Evolutionary conservation across 2,888 invertebrate genomes (phyloP).

Genomic region (Trichogramma evanescens): DNA sequence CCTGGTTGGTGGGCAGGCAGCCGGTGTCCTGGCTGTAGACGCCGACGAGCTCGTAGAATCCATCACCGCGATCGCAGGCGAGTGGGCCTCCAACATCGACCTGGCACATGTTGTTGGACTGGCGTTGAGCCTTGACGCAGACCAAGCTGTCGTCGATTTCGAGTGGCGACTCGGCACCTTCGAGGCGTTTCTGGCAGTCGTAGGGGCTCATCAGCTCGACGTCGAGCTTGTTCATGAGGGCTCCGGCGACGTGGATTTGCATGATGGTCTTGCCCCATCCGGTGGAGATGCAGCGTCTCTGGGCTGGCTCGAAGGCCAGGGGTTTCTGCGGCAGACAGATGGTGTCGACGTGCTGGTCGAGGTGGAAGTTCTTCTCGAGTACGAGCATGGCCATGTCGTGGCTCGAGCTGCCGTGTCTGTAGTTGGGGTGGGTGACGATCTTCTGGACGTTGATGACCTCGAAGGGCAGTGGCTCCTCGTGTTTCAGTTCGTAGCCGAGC

Average conservation of each 20-base stretch:
- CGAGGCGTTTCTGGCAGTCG: constrained; percentile 57
- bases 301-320: constrained; percentile 33
- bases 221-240: constrained; percentile 67
- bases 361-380: constrained; percentile 52
- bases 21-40: constrained; percentile 73
- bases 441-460: constrained; percentile 67
- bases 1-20: constrained; percentile 48
- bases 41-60: constrained; percentile 64
- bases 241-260: constrained; percentile 68
- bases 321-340: constrained; percentile 59
- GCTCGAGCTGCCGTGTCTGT: constrained; percentile 54
- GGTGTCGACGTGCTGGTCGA: constrained; percentile 66
- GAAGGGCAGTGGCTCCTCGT: constrained; percentile 70
- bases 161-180: constrained; percentile 54
- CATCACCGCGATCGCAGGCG: constrained; percentile 67
- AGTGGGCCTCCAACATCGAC: constrained; percentile 77
- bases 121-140: constrained; percentile 60
- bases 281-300: constrained; percentile 65
- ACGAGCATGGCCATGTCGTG: constrained; percentile 69
- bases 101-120: constrained; percentile 68
- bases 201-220: constrained; percentile 59
- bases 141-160: constrained; percentile 60
- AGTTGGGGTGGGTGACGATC: constrained; percentile 66
- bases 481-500: constrained; percentile 59
- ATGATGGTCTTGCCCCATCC: constrained; percentile 78